Percentiles rank a stretch among this genome's conserved stretches.
Conservation (phyloP, 2,888 invertebrate species). For the Amiota mariae region DNA sequence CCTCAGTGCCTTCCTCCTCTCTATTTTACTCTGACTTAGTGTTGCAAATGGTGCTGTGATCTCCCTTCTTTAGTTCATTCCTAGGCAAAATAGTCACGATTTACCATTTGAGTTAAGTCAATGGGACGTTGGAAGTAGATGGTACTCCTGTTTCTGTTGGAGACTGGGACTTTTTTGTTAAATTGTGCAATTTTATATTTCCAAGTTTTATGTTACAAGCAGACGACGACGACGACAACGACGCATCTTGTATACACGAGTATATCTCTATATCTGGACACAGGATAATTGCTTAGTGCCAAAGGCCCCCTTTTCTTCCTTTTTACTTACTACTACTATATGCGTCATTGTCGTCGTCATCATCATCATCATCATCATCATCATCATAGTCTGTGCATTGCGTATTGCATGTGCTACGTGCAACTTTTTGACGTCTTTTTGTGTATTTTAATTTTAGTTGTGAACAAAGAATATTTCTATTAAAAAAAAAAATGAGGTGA, state of each 20-base stretch:
- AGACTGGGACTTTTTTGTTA: slow-evolving; percentile 40
- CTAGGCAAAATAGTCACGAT: slow-evolving; percentile 8
- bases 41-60: too few relatives aligned
- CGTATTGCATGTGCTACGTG: slow-evolving; percentile 17
- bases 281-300: slow-evolving; percentile 57
- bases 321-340: slow-evolving; percentile 9
- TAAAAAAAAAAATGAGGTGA: neutral
- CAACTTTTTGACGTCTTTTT: slow-evolving; percentile 24
- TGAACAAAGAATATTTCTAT: neutral
- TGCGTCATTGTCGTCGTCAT: neutral
- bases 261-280: neutral
- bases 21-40: too few relatives aligned
- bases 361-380: neutral
- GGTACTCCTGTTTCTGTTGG: slow-evolving; percentile 6
- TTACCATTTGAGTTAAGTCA: slow-evolving; percentile 3
- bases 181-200: slow-evolving; percentile 66
- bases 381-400: slow-evolving; percentile 1
- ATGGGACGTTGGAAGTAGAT: neutral
- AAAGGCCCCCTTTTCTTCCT: slow-evolving; percentile 44
- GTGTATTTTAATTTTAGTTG: slow-evolving; percentile 26
- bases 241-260: neutral
- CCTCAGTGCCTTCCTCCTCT: too few relatives aligned
- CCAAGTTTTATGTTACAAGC: slow-evolving; percentile 55
- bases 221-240: slow-evolving; percentile 30
- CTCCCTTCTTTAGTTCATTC: too few relatives aligned